phyloP scores from a whole-genome alignment of 2,888 invertebrate genomes.

The Stenodera caucasica region DNA sequence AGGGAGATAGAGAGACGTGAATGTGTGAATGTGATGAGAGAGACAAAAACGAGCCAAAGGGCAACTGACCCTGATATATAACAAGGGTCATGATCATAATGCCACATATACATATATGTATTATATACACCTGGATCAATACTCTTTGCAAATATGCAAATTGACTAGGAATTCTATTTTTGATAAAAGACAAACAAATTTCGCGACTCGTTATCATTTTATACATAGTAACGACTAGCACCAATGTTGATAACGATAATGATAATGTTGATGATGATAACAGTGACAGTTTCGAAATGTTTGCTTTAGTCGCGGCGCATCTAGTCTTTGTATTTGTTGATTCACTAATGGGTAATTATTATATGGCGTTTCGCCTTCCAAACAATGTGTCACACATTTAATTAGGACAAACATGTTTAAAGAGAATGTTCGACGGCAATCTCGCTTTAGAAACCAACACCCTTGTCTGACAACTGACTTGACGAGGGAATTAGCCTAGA shows the following conservation, averaged over 20 bases:
- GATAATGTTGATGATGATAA: background rate
- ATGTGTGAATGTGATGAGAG: background rate
- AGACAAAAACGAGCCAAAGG: background rate
- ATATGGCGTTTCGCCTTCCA: constrained; percentile 28
- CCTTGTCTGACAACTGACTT: constrained; percentile 2
- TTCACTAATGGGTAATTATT: constrained; percentile 30
- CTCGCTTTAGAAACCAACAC: background rate
- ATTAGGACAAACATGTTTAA: constrained; percentile 28
- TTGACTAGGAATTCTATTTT: too few relatives aligned
- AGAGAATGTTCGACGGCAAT: constrained; percentile 15
- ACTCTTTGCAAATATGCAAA: background rate
- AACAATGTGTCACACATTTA: constrained; percentile 27
- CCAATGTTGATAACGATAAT: background rate
- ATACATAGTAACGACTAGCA: background rate
- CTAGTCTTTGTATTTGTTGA: constrained; percentile 26
- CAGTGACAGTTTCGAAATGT: constrained; percentile 19
- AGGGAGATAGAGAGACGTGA: background rate
- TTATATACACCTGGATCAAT: background rate
- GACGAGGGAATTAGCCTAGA: background rate
- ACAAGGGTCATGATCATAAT: constrained; percentile 32
- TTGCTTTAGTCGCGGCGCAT: constrained; percentile 19
- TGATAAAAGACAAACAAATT: background rate
- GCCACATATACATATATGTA: background rate
- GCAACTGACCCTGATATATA: constrained; percentile 31
- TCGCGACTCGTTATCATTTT: background rate